Percentiles rank a stretch among this genome's conserved stretches.
Conservation (phyloP, 2,888 invertebrate genomes). For the Hydriomena furcata region DNA sequence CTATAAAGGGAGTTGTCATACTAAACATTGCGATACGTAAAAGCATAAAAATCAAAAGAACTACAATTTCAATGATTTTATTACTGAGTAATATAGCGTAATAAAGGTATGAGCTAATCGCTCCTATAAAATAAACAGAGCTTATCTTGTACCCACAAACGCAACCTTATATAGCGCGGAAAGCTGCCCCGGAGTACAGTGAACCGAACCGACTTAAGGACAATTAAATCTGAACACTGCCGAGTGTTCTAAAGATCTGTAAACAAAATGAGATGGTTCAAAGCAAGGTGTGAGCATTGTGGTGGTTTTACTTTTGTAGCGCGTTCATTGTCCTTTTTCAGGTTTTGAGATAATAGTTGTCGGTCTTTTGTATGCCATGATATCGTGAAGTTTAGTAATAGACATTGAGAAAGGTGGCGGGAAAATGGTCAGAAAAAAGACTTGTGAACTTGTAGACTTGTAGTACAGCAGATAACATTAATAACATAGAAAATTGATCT, state of each 20-base stretch:
- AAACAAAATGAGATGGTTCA: slow-evolving; percentile 11
- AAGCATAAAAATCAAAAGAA: too few relatives aligned
- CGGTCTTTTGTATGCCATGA: too few relatives aligned
- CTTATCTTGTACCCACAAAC: slow-evolving; percentile 67
- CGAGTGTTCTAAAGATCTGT: slow-evolving; percentile 12
- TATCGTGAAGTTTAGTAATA: too few relatives aligned
- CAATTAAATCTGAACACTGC: slow-evolving; percentile 47
- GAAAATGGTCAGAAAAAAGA: too few relatives aligned
- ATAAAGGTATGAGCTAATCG: slow-evolving; percentile 56
- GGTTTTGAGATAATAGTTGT: background rate
- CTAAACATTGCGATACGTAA: background rate
- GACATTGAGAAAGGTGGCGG: too few relatives aligned
- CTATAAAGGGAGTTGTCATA: too few relatives aligned
- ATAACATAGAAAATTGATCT: too few relatives aligned
- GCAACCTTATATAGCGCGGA: slow-evolving; percentile 63
- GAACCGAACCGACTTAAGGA: slow-evolving; percentile 38
- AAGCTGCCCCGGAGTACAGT: slow-evolving; percentile 51
- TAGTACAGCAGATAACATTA: too few relatives aligned
- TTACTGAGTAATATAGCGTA: slow-evolving; percentile 43
- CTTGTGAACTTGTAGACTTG: too few relatives aligned
- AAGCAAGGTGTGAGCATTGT: slow-evolving; percentile 8
- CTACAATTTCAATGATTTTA: background rate
- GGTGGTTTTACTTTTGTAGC: slow-evolving; percentile 13
- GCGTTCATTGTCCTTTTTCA: background rate
- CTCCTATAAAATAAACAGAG: slow-evolving; percentile 67